Percentiles rank a stretch among this genome's conserved stretches.
These are phyloP conservation scores for Protosalanx chinensis DNA, from an alignment of 2,797 vertebrate genomes.

Conservation along the genomic window DNA sequence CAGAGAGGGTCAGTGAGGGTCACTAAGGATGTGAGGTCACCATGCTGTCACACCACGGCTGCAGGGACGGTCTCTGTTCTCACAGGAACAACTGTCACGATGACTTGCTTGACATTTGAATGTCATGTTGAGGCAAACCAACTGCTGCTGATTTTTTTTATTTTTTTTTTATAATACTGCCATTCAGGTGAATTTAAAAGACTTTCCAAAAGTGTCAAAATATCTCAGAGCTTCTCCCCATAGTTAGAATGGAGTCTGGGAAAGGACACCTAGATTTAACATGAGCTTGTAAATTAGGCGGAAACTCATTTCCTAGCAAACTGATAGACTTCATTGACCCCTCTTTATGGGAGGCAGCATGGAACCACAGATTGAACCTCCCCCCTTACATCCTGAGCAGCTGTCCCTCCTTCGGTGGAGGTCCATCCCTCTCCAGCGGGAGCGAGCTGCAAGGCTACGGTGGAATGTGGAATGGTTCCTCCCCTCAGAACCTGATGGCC, in stretches of 20 bases:
- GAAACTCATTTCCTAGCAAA: slow-evolving; percentile 37
- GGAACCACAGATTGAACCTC: slow-evolving; percentile 42
- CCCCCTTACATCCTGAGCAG: slow-evolving; percentile 42
- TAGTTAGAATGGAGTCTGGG: no score
- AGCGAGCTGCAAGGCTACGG: slow-evolving; percentile 29
- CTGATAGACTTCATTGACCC: slow-evolving; percentile 21
- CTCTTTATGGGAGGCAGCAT: slow-evolving; percentile 30
- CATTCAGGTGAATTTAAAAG: not conserved
- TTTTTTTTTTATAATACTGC: not conserved
- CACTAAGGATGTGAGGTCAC: slow-evolving; percentile 27
- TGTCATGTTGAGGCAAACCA: slow-evolving; percentile 21
- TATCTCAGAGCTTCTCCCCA: no score
- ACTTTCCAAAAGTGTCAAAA: no score
- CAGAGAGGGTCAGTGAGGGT: slow-evolving; percentile 36
- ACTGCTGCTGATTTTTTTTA: not conserved
- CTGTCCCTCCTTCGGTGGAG: slow-evolving; percentile 59
- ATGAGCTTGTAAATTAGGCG: slow-evolving; percentile 22
- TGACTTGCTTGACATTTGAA: slow-evolving; percentile 23
- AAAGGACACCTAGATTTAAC: not conserved
- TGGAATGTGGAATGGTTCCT: slow-evolving; percentile 42
- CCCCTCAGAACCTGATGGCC: slow-evolving; percentile 59
- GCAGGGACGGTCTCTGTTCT: slow-evolving; percentile 32
- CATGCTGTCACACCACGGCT: slow-evolving; percentile 18
- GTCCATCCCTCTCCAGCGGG: slow-evolving; percentile 56
- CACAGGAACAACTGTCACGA: slow-evolving; percentile 48